Evolutionary conservation across 1,140 invertebrate genomes (phyloP).

Genomic region (Asbolus verrucosus): DNA sequence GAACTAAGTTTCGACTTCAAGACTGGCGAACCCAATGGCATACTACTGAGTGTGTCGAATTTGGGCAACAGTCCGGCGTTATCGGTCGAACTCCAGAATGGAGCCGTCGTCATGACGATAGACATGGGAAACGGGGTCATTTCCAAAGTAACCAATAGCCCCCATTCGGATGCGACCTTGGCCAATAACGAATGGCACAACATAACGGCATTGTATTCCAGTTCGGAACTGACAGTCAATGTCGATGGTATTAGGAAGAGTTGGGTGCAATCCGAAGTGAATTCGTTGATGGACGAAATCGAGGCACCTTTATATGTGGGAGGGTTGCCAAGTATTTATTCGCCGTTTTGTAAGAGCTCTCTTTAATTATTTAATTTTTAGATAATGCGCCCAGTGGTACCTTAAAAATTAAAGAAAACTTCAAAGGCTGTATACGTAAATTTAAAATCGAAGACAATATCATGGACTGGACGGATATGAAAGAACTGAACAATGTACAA

Average conservation of each 20-base stretch:
- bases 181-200: constrained; percentile 92
- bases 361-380: constrained; percentile 65
- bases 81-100: constrained; percentile 82
- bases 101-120: constrained; percentile 80
- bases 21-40: constrained; percentile 83
- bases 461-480: constrained; percentile 88
- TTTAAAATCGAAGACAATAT: constrained; percentile 76
- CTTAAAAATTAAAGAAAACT: constrained; percentile 79
- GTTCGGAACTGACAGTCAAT: constrained; percentile 76
- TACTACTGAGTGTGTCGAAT: constrained; percentile 81
- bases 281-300: constrained; percentile 65
- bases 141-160: constrained; percentile 71
- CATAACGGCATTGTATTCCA: constrained; percentile 79
- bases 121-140: constrained; percentile 75
- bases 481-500: constrained; percentile 82
- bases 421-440: constrained; percentile 92
- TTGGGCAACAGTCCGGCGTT: constrained; percentile 73
- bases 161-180: constrained; percentile 74
- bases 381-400: constrained; percentile 76
- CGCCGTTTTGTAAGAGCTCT: constrained; percentile 46
- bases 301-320: constrained; percentile 83
- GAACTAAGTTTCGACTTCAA: constrained; percentile 87
- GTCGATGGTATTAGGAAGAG: constrained; percentile 74
- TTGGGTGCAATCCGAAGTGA: constrained; percentile 59
- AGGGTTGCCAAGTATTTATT: constrained; percentile 77